These are phyloP conservation scores for Rafetus swinhoei DNA, from an alignment of 2,113 vertebrate species.

Conservation along the genomic window DNA sequence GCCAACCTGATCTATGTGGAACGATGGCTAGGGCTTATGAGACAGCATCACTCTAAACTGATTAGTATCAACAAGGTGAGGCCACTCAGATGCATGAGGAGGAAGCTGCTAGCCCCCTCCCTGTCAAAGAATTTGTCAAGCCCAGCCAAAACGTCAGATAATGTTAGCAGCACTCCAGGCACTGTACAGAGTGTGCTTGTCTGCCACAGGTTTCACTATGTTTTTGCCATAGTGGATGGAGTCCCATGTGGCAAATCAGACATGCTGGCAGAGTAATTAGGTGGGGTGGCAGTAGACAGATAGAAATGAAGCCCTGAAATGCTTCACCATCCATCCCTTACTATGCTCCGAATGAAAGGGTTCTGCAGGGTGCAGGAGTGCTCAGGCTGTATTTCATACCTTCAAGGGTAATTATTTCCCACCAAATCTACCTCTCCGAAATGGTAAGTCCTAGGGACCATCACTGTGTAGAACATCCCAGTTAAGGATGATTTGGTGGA, in stretches of 20 bases:
- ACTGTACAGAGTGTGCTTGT: too few relatives aligned
- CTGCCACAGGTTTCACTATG: too few relatives aligned
- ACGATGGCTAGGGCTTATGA: neutral
- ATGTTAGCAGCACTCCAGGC: neutral
- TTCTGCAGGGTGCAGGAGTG: neutral
- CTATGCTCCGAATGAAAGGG: accelerated
- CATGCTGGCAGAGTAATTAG: neutral
- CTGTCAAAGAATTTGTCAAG: neutral
- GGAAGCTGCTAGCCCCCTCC: neutral
- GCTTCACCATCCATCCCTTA: neutral
- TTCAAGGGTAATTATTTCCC: neutral
- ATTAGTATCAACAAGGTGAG: neutral
- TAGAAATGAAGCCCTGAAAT: accelerated
- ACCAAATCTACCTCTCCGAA: accelerated
- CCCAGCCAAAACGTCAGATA: neutral
- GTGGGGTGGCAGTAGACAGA: neutral
- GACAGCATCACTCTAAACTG: accelerated
- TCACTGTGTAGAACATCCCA: neutral
- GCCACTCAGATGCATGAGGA: too few relatives aligned
- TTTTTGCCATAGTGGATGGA: too few relatives aligned
- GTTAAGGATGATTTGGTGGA: neutral
- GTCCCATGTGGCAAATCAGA: accelerated
- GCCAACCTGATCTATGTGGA: neutral
- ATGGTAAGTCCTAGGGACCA: neutral
- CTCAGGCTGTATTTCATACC: neutral